Evolutionary conservation across 2,888 invertebrate genomes (phyloP).

Genomic region (Scaptomyza polygonia): DNA sequence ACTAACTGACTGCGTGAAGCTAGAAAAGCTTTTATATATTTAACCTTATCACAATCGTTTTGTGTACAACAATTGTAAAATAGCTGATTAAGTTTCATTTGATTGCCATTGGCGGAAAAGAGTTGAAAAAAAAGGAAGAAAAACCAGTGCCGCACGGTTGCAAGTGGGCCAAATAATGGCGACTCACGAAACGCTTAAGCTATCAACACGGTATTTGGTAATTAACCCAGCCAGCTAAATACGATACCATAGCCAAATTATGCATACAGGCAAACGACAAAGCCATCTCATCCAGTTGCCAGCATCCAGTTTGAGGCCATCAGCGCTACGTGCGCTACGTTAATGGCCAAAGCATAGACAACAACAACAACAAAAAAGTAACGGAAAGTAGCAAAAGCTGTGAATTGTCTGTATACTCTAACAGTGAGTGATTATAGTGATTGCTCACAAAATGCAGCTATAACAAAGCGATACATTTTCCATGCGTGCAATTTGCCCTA

Average conservation of each 20-base stretch:
- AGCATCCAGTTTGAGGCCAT: constrained; percentile 21
- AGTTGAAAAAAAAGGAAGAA: constrained; percentile 39
- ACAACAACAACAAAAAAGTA: constrained; percentile 4
- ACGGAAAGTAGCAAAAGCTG: background rate
- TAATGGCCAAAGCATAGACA: constrained; percentile 55
- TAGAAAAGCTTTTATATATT: constrained; percentile 70
- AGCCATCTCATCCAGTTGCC: constrained; percentile 18
- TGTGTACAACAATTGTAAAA: constrained; percentile 9
- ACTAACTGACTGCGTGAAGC: constrained; percentile 23
- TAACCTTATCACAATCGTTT: constrained; percentile 67
- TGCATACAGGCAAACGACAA: constrained; percentile 35
- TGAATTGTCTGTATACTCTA: constrained; percentile 16
- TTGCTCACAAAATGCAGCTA: constrained; percentile 3
- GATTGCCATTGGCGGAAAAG: constrained; percentile 18
- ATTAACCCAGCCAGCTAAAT: constrained; percentile 73
- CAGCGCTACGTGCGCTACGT: constrained; percentile 51
- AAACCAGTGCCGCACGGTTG: constrained; percentile 48
- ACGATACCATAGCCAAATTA: constrained; percentile 63
- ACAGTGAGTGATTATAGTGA: constrained; percentile 7
- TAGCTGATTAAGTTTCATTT: constrained; percentile 1
- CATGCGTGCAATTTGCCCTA: constrained; percentile 1
- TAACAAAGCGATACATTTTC: background rate
- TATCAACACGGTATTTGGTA: constrained; percentile 78
- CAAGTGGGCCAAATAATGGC: constrained; percentile 57
- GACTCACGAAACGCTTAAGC: constrained; percentile 68